Evolutionary conservation across 2,113 vertebrate species (phyloP).

Genomic region (Ctenodactylus gundi): DNA sequence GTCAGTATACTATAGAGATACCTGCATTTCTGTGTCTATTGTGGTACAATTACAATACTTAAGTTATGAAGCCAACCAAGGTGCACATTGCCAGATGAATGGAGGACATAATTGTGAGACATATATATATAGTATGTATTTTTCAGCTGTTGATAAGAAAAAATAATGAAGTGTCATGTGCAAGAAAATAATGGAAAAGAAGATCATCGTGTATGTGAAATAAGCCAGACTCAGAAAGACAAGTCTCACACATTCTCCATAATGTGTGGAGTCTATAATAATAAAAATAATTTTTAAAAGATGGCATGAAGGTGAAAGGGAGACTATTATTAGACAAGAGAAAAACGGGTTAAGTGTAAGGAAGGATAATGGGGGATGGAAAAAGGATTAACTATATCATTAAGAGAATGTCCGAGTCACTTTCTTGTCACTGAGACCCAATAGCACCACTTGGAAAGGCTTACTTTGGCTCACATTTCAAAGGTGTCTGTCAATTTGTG

Average conservation of each 20-base stretch:
- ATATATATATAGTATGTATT: no score
- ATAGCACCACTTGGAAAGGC: no score
- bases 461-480: no score
- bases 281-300: no score
- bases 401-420: no score
- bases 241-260: neutral
- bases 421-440: no score
- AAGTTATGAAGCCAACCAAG: neutral
- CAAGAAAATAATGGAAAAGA: neutral
- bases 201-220: neutral
- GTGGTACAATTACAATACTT: neutral
- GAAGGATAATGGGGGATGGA: neutral
- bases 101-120: no score
- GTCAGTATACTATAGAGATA: neutral
- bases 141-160: no score
- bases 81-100: neutral
- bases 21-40: neutral
- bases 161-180: no score
- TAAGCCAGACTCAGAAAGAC: neutral
- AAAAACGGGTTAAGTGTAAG: no score
- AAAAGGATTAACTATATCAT: neutral
- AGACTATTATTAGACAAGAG: neutral
- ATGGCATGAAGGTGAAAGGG: neutral
- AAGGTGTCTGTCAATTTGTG: no score
- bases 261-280: neutral